Percentiles rank a stretch among this genome's conserved stretches.
phyloP scores from a whole-genome alignment of 2,797 vertebrate genomes.

The Enteromius viviparus region DNA sequence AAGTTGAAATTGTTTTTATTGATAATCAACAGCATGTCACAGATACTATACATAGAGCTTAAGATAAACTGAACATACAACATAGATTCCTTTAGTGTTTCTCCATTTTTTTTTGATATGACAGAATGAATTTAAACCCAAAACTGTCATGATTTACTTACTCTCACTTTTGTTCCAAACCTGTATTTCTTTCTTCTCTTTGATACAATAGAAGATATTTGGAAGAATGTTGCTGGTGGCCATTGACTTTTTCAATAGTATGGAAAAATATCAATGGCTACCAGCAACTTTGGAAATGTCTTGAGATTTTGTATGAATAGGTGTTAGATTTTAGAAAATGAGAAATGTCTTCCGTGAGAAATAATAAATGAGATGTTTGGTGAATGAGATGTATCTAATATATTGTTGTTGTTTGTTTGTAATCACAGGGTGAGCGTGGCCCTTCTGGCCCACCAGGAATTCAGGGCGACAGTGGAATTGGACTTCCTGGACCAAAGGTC shows the following conservation, averaged over 20 bases:
- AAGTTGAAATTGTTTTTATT: not conserved
- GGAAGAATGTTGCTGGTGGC: not conserved
- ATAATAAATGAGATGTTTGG: not conserved
- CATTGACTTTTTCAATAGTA: not conserved
- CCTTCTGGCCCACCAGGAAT: slow-evolving; percentile 81
- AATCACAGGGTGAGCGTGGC: slow-evolving; percentile 86
- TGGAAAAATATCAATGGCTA: not conserved
- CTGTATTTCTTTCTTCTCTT: not conserved
- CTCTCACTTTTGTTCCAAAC: not conserved
- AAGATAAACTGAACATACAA: not conserved
- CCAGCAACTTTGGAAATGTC: not conserved
- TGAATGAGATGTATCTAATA: not conserved
- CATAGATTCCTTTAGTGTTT: not conserved
- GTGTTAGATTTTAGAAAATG: not conserved
- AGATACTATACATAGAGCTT: not conserved
- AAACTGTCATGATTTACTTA: not conserved
- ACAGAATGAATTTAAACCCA: not conserved
- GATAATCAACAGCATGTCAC: slow-evolving; percentile 2
- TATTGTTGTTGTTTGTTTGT: slow-evolving; percentile 21
- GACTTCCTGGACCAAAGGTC: slow-evolving; percentile 88
- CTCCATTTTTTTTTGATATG: not conserved
- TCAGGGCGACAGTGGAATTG: slow-evolving; percentile 87
- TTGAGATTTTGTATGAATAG: not conserved
- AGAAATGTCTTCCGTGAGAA: not conserved
- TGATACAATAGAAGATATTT: not conserved